A percentile compares a stretch with the other conserved stretches of the same genome.
phyloP scores from a whole-genome alignment of 2,797 vertebrate genomes.

The Cyprinella venusta region DNA sequence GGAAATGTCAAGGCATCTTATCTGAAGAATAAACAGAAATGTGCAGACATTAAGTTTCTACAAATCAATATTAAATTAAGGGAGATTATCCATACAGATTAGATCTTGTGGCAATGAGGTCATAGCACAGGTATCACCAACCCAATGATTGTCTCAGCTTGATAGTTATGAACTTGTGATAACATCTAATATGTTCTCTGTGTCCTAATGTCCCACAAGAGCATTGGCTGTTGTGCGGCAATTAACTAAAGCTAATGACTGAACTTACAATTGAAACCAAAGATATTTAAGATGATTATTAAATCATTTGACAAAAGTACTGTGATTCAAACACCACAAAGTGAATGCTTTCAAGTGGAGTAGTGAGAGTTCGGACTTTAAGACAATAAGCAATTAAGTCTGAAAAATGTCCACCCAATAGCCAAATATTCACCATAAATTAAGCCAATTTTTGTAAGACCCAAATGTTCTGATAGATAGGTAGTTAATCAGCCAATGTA shows the following conservation, averaged over 20 bases:
- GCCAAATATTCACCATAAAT: not conserved
- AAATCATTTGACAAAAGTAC: not conserved
- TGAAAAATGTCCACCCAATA: too few relatives aligned
- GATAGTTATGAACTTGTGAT: slow-evolving; percentile 12
- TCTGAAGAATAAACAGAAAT: slow-evolving; percentile 18
- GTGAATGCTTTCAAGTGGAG: not conserved
- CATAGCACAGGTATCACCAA: not conserved
- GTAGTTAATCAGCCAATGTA: not conserved
- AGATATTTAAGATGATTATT: not conserved
- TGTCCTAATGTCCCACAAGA: slow-evolving; percentile 13
- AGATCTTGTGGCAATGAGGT: slow-evolving; percentile 36
- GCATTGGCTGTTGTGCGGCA: not conserved
- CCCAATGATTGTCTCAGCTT: slow-evolving; percentile 21
- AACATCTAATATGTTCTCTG: slow-evolving; percentile 24
- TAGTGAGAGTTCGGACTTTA: not conserved
- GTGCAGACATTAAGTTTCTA: not conserved
- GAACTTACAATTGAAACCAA: not conserved
- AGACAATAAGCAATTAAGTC: not conserved
- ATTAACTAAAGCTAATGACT: not conserved
- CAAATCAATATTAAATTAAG: slow-evolving; percentile 60
- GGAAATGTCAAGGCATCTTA: slow-evolving; percentile 10
- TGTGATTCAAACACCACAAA: not conserved
- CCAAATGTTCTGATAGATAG: not conserved
- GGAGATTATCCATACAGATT: slow-evolving; percentile 47
- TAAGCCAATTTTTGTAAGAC: not conserved